These are phyloP conservation scores for Pipistrellus nathusii DNA, from an alignment of 2,797 vertebrate genomes.

Conservation along the genomic window DNA sequence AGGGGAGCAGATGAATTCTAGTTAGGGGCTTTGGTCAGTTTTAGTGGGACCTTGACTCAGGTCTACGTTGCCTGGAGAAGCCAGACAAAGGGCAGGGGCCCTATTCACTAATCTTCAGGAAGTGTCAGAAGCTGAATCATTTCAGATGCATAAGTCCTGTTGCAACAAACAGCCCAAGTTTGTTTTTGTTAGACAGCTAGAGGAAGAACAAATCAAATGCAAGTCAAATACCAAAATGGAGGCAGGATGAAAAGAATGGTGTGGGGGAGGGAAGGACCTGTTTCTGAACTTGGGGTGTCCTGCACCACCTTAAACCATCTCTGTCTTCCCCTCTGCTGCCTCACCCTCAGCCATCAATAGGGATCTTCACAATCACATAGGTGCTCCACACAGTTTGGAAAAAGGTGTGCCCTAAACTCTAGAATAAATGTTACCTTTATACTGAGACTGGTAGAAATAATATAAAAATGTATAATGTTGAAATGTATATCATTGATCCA, in stretches of 20 bases:
- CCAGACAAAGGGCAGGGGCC: constrained; percentile 56
- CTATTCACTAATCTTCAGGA: constrained; percentile 79
- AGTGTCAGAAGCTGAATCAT: constrained; percentile 80
- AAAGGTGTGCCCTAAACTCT: neutral
- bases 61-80: neutral
- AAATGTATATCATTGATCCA: neutral
- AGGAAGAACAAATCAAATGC: neutral
- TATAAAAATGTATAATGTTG: neutral
- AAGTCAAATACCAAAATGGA: constrained; percentile 24
- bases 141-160: constrained; percentile 82
- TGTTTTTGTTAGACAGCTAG: constrained; percentile 83
- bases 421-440: neutral
- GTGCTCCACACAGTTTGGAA: neutral
- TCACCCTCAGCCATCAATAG: neutral
- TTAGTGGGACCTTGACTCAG: constrained; percentile 70
- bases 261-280: neutral
- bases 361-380: rapidly evolving
- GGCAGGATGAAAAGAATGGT: neutral
- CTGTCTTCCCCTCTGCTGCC: rapidly evolving
- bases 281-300: neutral
- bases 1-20: neutral
- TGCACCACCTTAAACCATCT: neutral
- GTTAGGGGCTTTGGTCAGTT: constrained; percentile 66
- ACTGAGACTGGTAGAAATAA: neutral
- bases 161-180: constrained; percentile 78